Conservation (phyloP, 2,797 vertebrate genomes). For the Naso thynnoides region DNA sequence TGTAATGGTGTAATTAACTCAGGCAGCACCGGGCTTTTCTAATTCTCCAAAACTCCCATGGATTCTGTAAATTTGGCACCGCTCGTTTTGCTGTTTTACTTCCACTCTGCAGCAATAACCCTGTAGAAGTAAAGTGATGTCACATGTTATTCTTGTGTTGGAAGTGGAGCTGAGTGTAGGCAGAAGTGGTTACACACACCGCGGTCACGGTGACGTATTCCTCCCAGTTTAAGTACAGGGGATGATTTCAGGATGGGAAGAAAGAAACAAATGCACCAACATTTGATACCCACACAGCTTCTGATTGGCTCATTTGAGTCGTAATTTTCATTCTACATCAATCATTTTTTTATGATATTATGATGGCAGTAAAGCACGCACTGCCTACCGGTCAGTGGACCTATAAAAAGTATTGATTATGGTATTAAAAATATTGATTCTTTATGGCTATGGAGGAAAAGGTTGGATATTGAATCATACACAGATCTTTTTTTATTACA, state of each 20-base stretch:
- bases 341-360: not conserved
- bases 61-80: constrained; percentile 33
- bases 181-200: constrained; percentile 65
- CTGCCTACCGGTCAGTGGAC: not conserved
- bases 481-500: not conserved
- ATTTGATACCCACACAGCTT: constrained; percentile 25
- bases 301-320: constrained; percentile 41
- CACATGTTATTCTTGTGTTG: constrained; percentile 77
- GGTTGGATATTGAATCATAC: constrained; percentile 23
- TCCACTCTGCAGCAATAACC: constrained; percentile 13
- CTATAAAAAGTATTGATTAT: constrained; percentile 44
- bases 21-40: constrained; percentile 21
- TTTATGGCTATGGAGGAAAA: constrained; percentile 28
- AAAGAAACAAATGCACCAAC: constrained; percentile 40
- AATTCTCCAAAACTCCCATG: constrained; percentile 26
- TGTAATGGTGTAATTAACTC: constrained; percentile 12
- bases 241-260: constrained; percentile 50
- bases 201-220: constrained; percentile 64
- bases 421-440: constrained; percentile 26
- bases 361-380: constrained; percentile 19
- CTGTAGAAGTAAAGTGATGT: constrained; percentile 72
- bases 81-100: constrained; percentile 29
- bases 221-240: constrained; percentile 67
- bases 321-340: constrained; percentile 5
- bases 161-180: constrained; percentile 57